These are phyloP conservation scores for Neoascia interrupta DNA, from an alignment of 2,888 invertebrate genomes.

Conservation along the genomic window DNA sequence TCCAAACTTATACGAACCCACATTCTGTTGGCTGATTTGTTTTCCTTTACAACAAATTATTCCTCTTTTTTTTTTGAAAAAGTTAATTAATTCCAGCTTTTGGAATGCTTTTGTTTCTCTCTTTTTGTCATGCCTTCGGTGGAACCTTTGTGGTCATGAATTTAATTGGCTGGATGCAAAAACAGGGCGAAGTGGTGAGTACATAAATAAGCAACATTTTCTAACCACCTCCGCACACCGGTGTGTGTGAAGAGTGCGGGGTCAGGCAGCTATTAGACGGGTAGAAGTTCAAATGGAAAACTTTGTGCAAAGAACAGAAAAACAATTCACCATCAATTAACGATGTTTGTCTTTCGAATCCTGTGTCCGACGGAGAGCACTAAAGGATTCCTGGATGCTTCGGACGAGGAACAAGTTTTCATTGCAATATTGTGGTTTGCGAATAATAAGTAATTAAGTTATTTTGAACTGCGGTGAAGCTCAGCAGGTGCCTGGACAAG, in stretches of 20 bases:
- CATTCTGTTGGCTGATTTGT: slow-evolving; percentile 10
- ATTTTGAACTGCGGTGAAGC: slow-evolving; percentile 31
- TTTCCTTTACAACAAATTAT: too few species aligned
- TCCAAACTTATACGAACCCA: too few species aligned
- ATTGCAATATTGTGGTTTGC: slow-evolving; percentile 15
- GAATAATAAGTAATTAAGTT: slow-evolving; percentile 45
- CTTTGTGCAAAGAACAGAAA: slow-evolving; percentile 59
- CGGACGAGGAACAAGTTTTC: not conserved
- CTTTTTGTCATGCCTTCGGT: slow-evolving; percentile 34
- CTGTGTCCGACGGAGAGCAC: not conserved
- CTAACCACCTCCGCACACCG: slow-evolving; percentile 3
- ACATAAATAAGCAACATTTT: slow-evolving; percentile 34
- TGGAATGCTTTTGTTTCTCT: slow-evolving; percentile 10
- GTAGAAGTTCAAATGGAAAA: slow-evolving; percentile 58
- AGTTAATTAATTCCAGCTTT: slow-evolving; percentile 54
- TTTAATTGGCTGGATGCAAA: slow-evolving; percentile 47
- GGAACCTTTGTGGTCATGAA: slow-evolving; percentile 49
- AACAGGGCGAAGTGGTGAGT: slow-evolving; percentile 79
- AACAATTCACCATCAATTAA: slow-evolving; percentile 59
- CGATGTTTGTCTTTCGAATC: slow-evolving; percentile 52
- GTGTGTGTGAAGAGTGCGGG: too few species aligned
- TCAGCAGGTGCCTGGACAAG: slow-evolving; percentile 25
- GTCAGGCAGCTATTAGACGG: slow-evolving; percentile 10
- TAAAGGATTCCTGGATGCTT: not conserved
- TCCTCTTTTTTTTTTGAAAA: slow-evolving; percentile 47